Evolutionary conservation across 1,140 invertebrate species (phyloP).

Genomic region (Cyclina sinensis): DNA sequence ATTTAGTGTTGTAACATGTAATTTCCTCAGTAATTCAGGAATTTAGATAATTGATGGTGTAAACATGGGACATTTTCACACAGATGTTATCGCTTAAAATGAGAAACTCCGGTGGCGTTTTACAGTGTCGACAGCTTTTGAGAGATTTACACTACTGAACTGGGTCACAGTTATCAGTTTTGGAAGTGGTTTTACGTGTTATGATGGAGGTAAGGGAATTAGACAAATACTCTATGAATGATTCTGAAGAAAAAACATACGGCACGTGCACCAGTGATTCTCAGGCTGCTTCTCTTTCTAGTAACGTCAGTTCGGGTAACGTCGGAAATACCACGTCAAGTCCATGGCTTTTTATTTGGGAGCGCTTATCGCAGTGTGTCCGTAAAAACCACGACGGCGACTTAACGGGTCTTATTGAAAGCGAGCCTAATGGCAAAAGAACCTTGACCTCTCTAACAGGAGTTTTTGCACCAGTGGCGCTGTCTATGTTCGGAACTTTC

Average conservation of each 20-base stretch:
- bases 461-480: conserved; percentile 98
- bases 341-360: neutral
- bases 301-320: neutral
- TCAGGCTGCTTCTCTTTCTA: neutral
- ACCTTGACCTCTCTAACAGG: conserved; percentile 96
- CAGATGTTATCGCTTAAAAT: no score
- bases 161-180: no score
- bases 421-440: conserved; percentile 73
- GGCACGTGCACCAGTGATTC: neutral
- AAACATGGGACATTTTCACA: no score
- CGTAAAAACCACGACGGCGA: neutral
- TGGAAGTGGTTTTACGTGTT: no score
- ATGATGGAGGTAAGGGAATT: neutral
- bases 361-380: neutral
- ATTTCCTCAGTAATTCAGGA: neutral
- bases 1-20: neutral
- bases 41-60: neutral
- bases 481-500: conserved; percentile 99
- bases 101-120: no score
- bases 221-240: neutral
- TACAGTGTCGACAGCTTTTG: no score
- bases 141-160: no score
- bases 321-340: neutral
- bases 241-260: neutral
- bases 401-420: neutral